Base-by-base conservation (phyloP, 1,140 invertebrate genomes). In the Drosophila nigrodunni region DNA sequence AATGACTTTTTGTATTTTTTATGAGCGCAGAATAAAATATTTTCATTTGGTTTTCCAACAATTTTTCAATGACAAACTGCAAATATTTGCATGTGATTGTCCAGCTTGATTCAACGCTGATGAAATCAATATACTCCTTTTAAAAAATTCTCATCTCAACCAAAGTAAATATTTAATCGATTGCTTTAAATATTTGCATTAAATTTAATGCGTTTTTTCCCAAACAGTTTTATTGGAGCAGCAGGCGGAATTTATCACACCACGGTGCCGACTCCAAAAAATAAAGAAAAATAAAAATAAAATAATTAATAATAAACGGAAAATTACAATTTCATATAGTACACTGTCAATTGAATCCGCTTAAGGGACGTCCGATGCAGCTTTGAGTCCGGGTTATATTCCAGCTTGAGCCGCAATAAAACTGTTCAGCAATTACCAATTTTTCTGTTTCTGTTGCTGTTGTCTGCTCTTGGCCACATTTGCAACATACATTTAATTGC, bases 401-500 rank as follows among this genome's bases (percentile, higher is more conserved):
- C 47, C 57, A 46, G 62, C 81, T 80, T 80, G 77, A 83, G 82
- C 80, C 52, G 62, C 66, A 82, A 87, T 87, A 83, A 80, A 88
- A 77, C 41, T 62, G 55, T 54, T 47, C 62, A 78, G 60, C 73
- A 76, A 88, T 87, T 82, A 88, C 76, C 82, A 87, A 73, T 87
- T 81, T 66, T 64, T 61, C 58, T 37, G 60, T 35, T 43, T 15
- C 57, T 69, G 37, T 39, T 74, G 30, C 15, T 57, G 11, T 18
- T 44, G 37, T 39, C 58, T 46, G 43, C 44, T 62, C 49, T 64
- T 65, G 55, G 83, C 59, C 74, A 82, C 67, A 80, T 71, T 78
- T 82, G 78, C 71, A 80, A 83, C 65, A 74, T 77, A 74, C 80
- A 80, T 74, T 87, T 87, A 87, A 87, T 87, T 87, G 82, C 83